These are phyloP conservation scores for Oscheius sp. DNA, from an alignment of 2,888 invertebrate genomes.

Conservation along the genomic window DNA sequence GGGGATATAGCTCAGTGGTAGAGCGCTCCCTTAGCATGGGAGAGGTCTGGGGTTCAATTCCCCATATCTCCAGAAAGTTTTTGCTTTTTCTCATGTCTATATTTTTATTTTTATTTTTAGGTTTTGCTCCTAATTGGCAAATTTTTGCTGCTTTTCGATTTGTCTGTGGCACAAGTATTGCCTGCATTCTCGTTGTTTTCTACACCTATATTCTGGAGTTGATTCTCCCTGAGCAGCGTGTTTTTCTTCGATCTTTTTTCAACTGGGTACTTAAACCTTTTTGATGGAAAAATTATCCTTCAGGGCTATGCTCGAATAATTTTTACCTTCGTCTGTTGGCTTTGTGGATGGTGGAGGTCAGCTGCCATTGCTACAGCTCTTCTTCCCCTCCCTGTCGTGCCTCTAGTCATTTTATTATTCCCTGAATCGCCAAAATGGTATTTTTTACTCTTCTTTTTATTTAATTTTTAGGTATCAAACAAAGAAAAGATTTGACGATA, in stretches of 20 bases:
- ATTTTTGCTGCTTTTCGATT: constrained; percentile 49
- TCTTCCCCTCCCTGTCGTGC: constrained; percentile 38
- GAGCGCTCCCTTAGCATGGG: constrained; percentile 57
- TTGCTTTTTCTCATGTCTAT: too few species aligned
- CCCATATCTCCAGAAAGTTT: constrained; percentile 29
- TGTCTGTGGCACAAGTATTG: constrained; percentile 44
- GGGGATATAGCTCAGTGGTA: constrained; percentile 55
- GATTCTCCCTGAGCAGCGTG: constrained; percentile 49
- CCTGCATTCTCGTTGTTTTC: constrained; percentile 50
- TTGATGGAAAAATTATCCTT: constrained; percentile 1
- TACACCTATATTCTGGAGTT: constrained; percentile 52
- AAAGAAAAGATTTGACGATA: constrained; percentile 37
- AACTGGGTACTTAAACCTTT: constrained; percentile 44
- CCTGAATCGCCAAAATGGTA: constrained; percentile 55
- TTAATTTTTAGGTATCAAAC: constrained; percentile 17
- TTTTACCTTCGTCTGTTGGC: constrained; percentile 49
- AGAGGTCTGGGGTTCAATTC: constrained; percentile 52
- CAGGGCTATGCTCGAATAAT: constrained; percentile 54
- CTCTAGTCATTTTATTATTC: constrained; percentile 34
- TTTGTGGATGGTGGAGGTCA: constrained; percentile 47
- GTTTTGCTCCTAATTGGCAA: constrained; percentile 49
- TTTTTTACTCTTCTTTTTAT: neutral
- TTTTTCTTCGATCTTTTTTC: constrained; percentile 51
- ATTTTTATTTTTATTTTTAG: too few species aligned
- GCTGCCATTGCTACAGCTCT: constrained; percentile 44